Percentiles rank a stretch among this genome's conserved stretches.
Evolutionary conservation across 2,888 invertebrate species (phyloP).

Genomic region (Helicoverpa assulta): DNA sequence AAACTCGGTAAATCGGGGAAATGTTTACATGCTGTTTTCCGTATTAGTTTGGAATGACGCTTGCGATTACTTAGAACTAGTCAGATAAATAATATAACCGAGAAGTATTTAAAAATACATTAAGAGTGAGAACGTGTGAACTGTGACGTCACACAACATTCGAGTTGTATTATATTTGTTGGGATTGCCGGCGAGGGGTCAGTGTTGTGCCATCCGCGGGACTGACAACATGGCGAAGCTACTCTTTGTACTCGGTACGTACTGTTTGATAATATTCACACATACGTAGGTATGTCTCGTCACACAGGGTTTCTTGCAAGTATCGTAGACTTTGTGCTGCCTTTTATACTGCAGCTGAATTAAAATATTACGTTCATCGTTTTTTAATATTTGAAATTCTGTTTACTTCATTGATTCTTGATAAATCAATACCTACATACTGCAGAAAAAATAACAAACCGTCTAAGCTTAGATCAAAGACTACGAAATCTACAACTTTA

Average conservation of each 20-base stretch:
- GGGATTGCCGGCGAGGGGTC: slow-evolving; percentile 1
- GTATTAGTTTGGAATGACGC: too few relatives aligned
- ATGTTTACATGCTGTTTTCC: too few relatives aligned
- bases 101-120: neutral
- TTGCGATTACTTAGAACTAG: too few relatives aligned
- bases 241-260: slow-evolving; percentile 43
- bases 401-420: too few relatives aligned
- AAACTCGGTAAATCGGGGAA: too few relatives aligned
- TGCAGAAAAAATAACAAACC: too few relatives aligned
- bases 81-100: too few relatives aligned
- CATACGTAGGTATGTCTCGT: neutral
- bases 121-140: neutral
- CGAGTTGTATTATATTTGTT: slow-evolving; percentile 15
- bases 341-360: neutral
- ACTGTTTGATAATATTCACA: slow-evolving; percentile 22
- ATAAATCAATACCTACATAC: too few relatives aligned
- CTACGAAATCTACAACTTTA: too few relatives aligned
- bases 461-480: too few relatives aligned
- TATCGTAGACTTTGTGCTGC: neutral
- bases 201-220: slow-evolving; percentile 29
- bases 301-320: neutral
- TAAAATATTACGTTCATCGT: too few relatives aligned
- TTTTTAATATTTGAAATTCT: too few relatives aligned
- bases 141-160: neutral
- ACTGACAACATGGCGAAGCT: slow-evolving; percentile 50